Base-by-base conservation (phyloP, 2,888 invertebrate genomes). In the Drosophila prostipennis region DNA sequence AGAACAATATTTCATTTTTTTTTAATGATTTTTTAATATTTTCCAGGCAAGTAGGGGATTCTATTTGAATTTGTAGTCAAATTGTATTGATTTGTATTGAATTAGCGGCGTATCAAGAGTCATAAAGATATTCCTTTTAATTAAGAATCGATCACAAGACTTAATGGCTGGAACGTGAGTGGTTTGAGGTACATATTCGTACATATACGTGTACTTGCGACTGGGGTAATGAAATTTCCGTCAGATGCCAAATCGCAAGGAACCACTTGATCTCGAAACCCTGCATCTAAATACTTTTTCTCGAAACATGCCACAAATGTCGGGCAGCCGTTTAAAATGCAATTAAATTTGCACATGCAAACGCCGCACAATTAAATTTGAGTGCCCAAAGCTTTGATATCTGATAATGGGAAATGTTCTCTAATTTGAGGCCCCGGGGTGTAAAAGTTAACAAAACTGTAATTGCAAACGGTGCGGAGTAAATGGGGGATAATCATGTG, bases 401-500 rank as follows among this genome's bases (percentile, higher is more conserved):
- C 46, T 54, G 51, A 71, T 60, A 71, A 71, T 52, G 40, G 36
- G 49, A 70, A 58, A 40, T 45, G 51, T 52, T 40, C 45, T 45
- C 51, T 49, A 71, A 70, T 70, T 52, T 29, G 37, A 37, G 55
- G 45, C 10, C 36, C 32, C 42, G 67, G 67, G 61, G 65, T 64
- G 58, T 51, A 60, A 54, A 54, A 59, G 43, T 61, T 58, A 60
- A 72, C 83, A 81, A 81, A 81, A 72, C 79, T 74, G 76, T 76
- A 83, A 83, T 83, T 86, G 78, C 67, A 64, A 51, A 6, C 64
- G 23, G 32, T 19, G 14, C 42, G 37, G 23, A 34, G 55, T 46
- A 48, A 61, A 61, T 77, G 52, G 29, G 36, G 52, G 58, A 79
- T 79, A 74, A 82, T 82, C 52, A 82, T 87, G 88, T 60, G 86